Evolutionary conservation across 2,888 invertebrate species (phyloP).

Genomic region (Hyalella azteca): DNA sequence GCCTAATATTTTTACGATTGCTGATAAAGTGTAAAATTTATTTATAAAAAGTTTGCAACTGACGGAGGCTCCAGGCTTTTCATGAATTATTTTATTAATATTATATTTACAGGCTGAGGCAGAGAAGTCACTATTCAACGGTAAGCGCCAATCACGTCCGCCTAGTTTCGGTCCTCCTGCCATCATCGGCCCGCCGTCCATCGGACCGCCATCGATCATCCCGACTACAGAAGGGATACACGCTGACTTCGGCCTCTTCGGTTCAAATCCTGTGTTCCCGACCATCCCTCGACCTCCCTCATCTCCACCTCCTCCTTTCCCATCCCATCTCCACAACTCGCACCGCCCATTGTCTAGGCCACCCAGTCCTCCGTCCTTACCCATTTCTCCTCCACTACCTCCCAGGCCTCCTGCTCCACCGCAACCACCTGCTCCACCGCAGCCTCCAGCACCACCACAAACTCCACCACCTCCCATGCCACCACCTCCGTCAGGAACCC

Average conservation of each 20-base stretch:
- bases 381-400: not conserved
- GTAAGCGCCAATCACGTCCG: not conserved
- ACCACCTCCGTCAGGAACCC: not conserved
- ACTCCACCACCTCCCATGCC: not conserved
- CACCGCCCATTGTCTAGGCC: too few relatives aligned
- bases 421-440: not conserved
- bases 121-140: not conserved
- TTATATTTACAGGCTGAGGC: too few relatives aligned
- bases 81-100: too few relatives aligned
- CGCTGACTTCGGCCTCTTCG: not conserved
- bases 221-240: conserved; percentile 39
- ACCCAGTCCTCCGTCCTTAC: not conserved
- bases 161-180: not conserved
- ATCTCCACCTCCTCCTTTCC: not conserved
- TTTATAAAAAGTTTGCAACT: too few relatives aligned
- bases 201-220: conserved; percentile 38
- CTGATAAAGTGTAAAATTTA: too few relatives aligned
- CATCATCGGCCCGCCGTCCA: conserved; percentile 31
- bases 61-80: too few relatives aligned
- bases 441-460: not conserved
- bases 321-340: too few relatives aligned
- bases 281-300: not conserved
- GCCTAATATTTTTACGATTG: too few relatives aligned
- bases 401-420: not conserved
- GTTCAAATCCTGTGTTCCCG: not conserved